Base-by-base conservation (phyloP, 2,797 vertebrate species). In the Babyrousa celebensis region DNA sequence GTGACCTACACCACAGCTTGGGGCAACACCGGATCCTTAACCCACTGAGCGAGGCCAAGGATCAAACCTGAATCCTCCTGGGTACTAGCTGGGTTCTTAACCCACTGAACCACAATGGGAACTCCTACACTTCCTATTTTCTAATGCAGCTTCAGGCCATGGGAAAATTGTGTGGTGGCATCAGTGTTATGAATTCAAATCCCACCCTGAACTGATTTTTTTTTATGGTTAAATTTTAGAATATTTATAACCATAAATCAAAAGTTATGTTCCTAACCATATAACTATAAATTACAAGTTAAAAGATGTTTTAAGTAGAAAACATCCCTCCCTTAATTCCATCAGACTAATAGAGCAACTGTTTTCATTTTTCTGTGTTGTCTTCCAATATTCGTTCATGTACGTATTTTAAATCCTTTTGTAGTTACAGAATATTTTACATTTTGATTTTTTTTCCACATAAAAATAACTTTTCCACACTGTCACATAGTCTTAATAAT, bases 281-380 rank as follows among this genome's bases (percentile, higher is more conserved):
- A 23, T 75, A 77, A 71, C n/a, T 7, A 12, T 80, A 85, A 67
- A 12, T 52, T 60, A 71, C 12, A 78, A 85, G 52, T 48, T 92
- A 88, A 92, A 90, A 96, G 17, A 84, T 92, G 15, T 68, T 91
- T 77, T 90, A 90, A 77, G 6, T 86, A 94, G 70, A 85, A 77
- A 94, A 54, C 56, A 72, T 94, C 40, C 93, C 17, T 91, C n/a
- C 40, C n/a, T 95, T 32, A 80, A 23, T 63, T 85, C 23, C 16
- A 65, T 10, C 54, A 60, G 21, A 70, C 43, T 65, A 60, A 85
- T 74, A 80, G 70, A 94, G 43, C 12, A 88, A 17, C 12, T 83
- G 21, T 12, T 95, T 94, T 92, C 11, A 83, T 72, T 96, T 95
- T 90, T 67, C 27, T 77, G 23, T 84, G 27, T 82, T 94, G 29